Percentiles rank a stretch among this genome's conserved stretches.
Conservation (phyloP, 2,797 vertebrate species). For the Diplodus puntazzo region DNA sequence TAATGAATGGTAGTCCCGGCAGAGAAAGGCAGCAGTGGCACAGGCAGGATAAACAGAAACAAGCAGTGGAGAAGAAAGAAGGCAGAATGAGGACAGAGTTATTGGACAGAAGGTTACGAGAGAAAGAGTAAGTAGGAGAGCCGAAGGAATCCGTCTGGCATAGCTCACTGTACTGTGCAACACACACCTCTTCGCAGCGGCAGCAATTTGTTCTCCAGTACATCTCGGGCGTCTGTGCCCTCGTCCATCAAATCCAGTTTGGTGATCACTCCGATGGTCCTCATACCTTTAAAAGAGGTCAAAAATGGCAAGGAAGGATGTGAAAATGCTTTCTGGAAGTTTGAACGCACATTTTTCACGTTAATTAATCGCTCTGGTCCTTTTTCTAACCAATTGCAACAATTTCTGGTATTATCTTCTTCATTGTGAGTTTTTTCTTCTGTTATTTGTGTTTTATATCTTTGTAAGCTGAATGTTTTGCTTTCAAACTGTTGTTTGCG, state of each 20-base stretch:
- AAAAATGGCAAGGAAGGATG: background rate
- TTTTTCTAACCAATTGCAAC: background rate
- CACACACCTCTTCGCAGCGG: conserved; percentile 82
- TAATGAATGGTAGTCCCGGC: background rate
- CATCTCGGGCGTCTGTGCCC: conserved; percentile 93
- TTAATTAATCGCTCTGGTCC: background rate
- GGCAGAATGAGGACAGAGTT: background rate
- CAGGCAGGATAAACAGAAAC: background rate
- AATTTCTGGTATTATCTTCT: background rate
- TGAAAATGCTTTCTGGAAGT: background rate
- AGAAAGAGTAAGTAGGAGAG: background rate
- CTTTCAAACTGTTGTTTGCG: background rate
- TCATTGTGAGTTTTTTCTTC: background rate
- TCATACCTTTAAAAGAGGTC: conserved; percentile 82
- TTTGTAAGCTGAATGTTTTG: background rate
- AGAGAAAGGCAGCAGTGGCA: background rate
- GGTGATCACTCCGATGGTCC: conserved; percentile 97
- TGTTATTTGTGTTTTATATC: background rate
- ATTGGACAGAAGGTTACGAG: conserved; percentile 4
- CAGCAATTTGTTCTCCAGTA: conserved; percentile 94
- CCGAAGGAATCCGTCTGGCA: background rate
- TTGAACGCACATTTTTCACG: background rate
- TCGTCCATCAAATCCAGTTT: conserved; percentile 98
- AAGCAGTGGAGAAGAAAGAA: background rate
- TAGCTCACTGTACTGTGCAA: background rate